Conservation (phyloP, 2,113 vertebrate genomes). For the Lophochroa leadbeateri region DNA sequence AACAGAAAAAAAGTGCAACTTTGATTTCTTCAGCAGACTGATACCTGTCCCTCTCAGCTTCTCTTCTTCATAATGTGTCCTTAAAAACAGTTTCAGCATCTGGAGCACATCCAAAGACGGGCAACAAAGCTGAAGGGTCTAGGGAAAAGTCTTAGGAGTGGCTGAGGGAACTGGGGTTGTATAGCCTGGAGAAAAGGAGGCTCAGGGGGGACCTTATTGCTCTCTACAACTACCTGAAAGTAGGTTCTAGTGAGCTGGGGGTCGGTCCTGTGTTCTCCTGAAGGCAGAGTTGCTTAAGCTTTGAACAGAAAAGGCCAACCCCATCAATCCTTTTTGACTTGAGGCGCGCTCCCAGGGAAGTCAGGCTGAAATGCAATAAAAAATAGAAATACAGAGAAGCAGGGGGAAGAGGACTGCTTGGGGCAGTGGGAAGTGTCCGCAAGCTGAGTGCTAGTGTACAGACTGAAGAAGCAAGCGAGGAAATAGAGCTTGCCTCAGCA, state of each 20-base stretch:
- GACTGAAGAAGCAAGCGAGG: rapidly evolving
- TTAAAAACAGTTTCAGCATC: background rate
- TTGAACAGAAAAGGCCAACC: background rate
- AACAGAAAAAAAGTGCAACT: background rate
- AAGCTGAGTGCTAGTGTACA: background rate
- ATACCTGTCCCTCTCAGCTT: background rate
- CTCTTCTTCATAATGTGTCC: background rate
- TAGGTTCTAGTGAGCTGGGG: background rate
- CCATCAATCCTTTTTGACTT: background rate
- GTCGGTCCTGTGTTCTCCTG: background rate
- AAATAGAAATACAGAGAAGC: background rate
- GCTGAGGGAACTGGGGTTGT: background rate
- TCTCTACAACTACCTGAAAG: background rate
- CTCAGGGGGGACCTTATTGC: background rate
- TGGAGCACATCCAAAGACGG: background rate
- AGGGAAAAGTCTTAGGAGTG: background rate
- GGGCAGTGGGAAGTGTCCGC: rapidly evolving
- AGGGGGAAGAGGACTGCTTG: too few relatives aligned
- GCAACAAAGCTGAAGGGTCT: background rate
- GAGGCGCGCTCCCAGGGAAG: background rate
- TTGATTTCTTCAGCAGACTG: background rate
- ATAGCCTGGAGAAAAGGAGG: background rate
- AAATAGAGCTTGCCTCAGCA: rapidly evolving
- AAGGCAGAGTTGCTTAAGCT: background rate
- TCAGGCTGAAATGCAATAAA: background rate